These are phyloP conservation scores for Corbicula japonica DNA, from an alignment of 2,888 invertebrate genomes.

Conservation along the genomic window DNA sequence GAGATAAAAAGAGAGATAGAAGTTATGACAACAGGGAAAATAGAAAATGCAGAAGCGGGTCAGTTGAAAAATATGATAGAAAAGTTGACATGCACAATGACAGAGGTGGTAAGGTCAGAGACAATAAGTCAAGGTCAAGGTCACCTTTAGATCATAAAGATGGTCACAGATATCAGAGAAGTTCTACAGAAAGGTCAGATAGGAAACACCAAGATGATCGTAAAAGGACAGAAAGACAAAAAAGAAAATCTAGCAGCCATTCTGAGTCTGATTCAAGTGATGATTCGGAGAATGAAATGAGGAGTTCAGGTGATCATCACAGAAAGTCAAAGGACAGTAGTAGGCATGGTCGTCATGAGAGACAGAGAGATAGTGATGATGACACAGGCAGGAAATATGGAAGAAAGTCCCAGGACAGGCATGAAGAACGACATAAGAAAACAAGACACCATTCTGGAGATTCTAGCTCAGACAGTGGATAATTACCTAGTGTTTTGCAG, in stretches of 20 bases:
- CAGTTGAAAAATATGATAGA: too few relatives aligned
- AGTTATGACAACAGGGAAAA: slow-evolving; percentile 6
- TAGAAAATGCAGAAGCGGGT: slow-evolving; percentile 12
- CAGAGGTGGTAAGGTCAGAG: slow-evolving; percentile 16
- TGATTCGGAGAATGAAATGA: slow-evolving; percentile 17
- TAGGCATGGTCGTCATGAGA: not conserved
- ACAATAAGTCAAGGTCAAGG: slow-evolving; percentile 1
- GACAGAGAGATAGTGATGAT: not conserved
- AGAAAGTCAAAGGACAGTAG: not conserved
- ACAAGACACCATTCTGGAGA: not conserved
- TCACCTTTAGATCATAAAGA: too few relatives aligned
- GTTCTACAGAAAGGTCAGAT: slow-evolving; percentile 4
- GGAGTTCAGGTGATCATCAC: not conserved
- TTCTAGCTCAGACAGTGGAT: slow-evolving; percentile 7
- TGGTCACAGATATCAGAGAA: slow-evolving; percentile 13
- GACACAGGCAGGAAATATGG: slow-evolving; percentile 9
- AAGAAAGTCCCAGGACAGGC: not conserved
- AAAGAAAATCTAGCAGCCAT: not conserved
- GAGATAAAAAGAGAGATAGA: slow-evolving; percentile 9
- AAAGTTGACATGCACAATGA: slow-evolving; percentile 8
- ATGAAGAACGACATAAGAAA: not conserved
- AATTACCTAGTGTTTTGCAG: too few relatives aligned
- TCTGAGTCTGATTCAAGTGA: slow-evolving; percentile 3
- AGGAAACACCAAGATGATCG: not conserved
- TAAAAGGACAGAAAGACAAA: not conserved